A percentile compares a stretch with the other conserved stretches of the same genome.
Evolutionary conservation across 2,797 vertebrate species (phyloP).

Genomic region (Thunnus albacares): DNA sequence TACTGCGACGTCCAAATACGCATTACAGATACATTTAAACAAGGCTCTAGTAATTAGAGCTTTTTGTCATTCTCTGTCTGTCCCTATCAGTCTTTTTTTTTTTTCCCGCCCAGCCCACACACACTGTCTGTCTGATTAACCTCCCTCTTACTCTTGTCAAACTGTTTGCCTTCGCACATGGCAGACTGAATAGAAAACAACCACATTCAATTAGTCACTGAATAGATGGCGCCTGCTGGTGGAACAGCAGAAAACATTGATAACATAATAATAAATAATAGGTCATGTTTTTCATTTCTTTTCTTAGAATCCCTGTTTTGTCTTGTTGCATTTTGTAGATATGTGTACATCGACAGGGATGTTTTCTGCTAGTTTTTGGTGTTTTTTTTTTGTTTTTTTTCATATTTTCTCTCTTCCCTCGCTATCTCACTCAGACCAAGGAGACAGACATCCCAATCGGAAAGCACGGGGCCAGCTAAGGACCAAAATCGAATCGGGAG

Average conservation of each 20-base stretch:
- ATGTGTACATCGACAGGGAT: constrained; percentile 1
- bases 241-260: constrained; percentile 70
- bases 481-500: constrained; percentile 96
- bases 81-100: constrained; percentile 63
- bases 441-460: constrained; percentile 93
- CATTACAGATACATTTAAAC: constrained; percentile 80
- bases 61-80: constrained; percentile 77
- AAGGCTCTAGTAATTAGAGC: constrained; percentile 81
- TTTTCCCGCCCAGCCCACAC: constrained; percentile 52
- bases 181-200: constrained; percentile 75
- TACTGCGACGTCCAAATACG: constrained; percentile 68
- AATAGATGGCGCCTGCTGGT: constrained; percentile 71
- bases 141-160: constrained; percentile 75
- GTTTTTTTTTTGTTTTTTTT: background rate
- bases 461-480: constrained; percentile 94
- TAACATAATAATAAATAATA: constrained; percentile 66
- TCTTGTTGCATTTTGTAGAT: background rate
- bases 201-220: constrained; percentile 79
- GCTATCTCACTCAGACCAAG: constrained; percentile 85
- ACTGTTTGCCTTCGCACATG: constrained; percentile 73
- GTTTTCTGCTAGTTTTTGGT: background rate
- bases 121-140: constrained; percentile 79
- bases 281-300: constrained; percentile 26
- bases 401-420: background rate
- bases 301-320: constrained; percentile 1